Evolutionary conservation across 2,888 invertebrate species (phyloP), one percentile per base, ranked within the genome.

Genomic region (Liopterus haemorrhoidalis): DNA sequence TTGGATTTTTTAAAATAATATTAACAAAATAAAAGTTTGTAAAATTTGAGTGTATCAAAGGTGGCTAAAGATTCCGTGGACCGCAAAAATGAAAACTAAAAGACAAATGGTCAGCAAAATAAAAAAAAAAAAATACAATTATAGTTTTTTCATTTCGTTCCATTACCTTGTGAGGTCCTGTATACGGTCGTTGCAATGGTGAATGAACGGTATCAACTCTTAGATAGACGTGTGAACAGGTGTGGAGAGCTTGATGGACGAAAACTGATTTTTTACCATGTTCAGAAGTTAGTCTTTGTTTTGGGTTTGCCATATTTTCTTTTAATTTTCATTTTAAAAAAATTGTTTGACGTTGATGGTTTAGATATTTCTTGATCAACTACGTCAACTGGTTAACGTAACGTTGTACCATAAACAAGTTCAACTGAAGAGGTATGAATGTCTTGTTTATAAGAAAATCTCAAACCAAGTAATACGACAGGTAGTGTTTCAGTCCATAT

Each of bases 381-480:
- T 20, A 56, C 55, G 30, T 56, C 54, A 3, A 53, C 55, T 24
- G 55, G 54, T n/a, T 54, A 12, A 3, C 55, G 36, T 0, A 56
- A 28, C 0, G 41, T 43, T 0, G 51, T 54, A 9, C 50, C 53
- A 30, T 41, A 55, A 0, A 54, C 15, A 33, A 55, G 35, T 15
- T 56, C 51, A 5, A 51, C 54, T 9, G 48, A 46, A 1, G 51
- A 50, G n/a, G n/a, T 3, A 50, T 45, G 11, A 0, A 56, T 35
- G 27, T 58, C 57, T 24, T 56, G 54, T 27, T 56, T 57, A 30
- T 38, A 54, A 5, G 36, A 16, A 1, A 48, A 48, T 3, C 58
- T 32, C 5, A 59, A 41, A 5, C 57, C 57, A 2, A 57, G 45
- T 6, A 58, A 30, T 1, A 58, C 51, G 4, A 52, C 47, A 5